phyloP scores from a whole-genome alignment of 2,888 invertebrate genomes.

The Tryphoninae sp. region DNA sequence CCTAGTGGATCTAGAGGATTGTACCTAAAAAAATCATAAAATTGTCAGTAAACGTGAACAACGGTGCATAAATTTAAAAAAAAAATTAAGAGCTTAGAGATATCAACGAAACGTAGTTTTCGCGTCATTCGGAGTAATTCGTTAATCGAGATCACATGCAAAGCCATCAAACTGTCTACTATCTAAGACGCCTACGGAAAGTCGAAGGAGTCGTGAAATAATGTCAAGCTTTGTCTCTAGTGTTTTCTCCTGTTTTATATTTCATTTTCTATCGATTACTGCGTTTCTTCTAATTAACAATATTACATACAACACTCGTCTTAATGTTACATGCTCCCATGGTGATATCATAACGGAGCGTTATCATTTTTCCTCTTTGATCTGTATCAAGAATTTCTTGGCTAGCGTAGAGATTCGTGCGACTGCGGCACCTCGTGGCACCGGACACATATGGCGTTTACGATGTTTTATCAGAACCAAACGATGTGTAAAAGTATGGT shows the following conservation, averaged over 20 bases:
- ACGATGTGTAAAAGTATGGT: conserved; percentile 73
- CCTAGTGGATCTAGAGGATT: conserved; percentile 74
- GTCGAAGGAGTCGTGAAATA: conserved; percentile 15
- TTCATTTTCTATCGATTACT: neutral
- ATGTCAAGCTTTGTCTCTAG: conserved; percentile 16
- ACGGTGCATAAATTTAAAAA: neutral
- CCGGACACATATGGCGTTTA: conserved; percentile 71
- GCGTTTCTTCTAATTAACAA: neutral
- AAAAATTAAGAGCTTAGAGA: neutral
- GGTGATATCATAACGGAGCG: conserved; percentile 3
- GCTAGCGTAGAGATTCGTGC: conserved; percentile 61
- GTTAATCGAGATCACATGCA: conserved; percentile 53
- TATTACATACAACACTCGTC: conserved; percentile 36
- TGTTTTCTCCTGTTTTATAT: conserved; percentile 23
- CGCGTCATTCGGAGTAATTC: conserved; percentile 9
- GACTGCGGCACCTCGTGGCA: conserved; percentile 65
- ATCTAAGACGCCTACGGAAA: conserved; percentile 20
- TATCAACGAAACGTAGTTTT: neutral
- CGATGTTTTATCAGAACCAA: conserved; percentile 73
- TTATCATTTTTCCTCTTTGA: conserved; percentile 18
- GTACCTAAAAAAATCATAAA: conserved; percentile 73
- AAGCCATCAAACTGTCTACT: conserved; percentile 32
- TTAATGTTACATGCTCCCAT: conserved; percentile 32
- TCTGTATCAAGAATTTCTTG: conserved; percentile 55
- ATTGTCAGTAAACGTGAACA: conserved; percentile 67